Conservation (phyloP, 2,797 vertebrate species). For the Distichodus sexfasciatus region DNA sequence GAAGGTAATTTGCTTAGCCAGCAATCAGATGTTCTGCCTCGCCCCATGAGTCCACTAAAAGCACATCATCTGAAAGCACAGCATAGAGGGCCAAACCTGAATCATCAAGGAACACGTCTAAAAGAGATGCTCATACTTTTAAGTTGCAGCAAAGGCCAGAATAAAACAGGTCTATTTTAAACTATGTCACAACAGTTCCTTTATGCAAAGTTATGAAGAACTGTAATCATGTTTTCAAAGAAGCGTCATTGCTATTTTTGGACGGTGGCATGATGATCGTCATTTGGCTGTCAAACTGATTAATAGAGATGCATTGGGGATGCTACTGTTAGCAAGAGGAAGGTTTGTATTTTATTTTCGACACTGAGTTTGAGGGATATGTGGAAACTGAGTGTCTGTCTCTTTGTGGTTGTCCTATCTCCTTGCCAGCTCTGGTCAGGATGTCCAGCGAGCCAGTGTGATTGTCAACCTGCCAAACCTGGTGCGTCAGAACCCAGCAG, state of each 20-base stretch:
- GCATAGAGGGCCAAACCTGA: neutral
- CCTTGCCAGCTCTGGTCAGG: slow-evolving; percentile 84
- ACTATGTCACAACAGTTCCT: neutral
- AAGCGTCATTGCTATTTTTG: slow-evolving; percentile 1
- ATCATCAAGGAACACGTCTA: neutral
- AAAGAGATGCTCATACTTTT: slow-evolving; percentile 1
- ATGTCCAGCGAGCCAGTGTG: slow-evolving; percentile 89
- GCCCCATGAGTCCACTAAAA: neutral
- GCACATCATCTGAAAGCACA: slow-evolving; percentile 1
- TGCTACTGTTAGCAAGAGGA: neutral
- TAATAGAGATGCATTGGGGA: neutral
- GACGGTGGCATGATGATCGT: neutral
- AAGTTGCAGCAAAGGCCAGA: neutral
- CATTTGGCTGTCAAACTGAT: neutral
- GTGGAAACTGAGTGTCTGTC: neutral
- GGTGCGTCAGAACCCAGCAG: slow-evolving; percentile 90
- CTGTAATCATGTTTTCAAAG: slow-evolving; percentile 8
- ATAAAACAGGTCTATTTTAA: neutral
- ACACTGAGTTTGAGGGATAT: neutral
- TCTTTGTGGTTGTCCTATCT: slow-evolving; percentile 19
- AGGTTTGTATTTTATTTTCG: neutral
- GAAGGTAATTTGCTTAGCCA: slow-evolving; percentile 16
- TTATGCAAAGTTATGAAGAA: neutral
- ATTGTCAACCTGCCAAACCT: slow-evolving; percentile 89
- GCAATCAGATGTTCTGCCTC: slow-evolving; percentile 18